Conservation (phyloP, 1,140 invertebrate genomes). For the Bombus sylvicola region DNA sequence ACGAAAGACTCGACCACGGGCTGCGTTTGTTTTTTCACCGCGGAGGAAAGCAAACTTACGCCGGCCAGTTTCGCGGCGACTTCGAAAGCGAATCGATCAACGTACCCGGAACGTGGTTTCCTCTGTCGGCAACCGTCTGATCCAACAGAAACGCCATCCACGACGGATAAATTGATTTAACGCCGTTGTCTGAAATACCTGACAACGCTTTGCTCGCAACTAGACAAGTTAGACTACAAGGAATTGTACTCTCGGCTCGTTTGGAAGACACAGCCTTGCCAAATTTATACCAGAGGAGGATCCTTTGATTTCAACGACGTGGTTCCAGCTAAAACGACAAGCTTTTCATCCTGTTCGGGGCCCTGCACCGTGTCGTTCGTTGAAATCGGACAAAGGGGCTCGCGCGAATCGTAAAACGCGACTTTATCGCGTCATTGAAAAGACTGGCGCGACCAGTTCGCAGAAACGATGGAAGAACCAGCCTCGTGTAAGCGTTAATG, state of each 20-base stretch:
- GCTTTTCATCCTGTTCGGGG: neutral
- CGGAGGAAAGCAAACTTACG: constrained; percentile 10
- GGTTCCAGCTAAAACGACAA: neutral
- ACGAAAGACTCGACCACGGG: neutral
- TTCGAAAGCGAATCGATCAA: constrained; percentile 50
- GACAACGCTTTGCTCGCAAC: constrained; percentile 35
- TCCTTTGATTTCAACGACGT: neutral
- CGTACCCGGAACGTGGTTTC: neutral
- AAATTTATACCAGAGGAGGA: constrained; percentile 20
- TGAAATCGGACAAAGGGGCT: neutral
- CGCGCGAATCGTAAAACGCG: neutral
- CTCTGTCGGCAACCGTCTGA: neutral
- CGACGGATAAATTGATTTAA: constrained; percentile 43
- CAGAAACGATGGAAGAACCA: neutral
- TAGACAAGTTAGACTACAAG: constrained; percentile 44
- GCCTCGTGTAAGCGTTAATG: neutral
- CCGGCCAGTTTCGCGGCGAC: neutral
- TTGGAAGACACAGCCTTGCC: constrained; percentile 10
- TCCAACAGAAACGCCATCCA: constrained; percentile 59
- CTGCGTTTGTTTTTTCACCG: constrained; percentile 31
- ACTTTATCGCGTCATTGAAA: neutral
- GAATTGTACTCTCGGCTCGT: constrained; percentile 33
- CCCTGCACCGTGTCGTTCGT: neutral
- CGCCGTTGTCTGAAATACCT: constrained; percentile 36
- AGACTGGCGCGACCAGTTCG: neutral